Conservation (phyloP, 2,888 invertebrate genomes). For the Steinernema scapterisci region DNA sequence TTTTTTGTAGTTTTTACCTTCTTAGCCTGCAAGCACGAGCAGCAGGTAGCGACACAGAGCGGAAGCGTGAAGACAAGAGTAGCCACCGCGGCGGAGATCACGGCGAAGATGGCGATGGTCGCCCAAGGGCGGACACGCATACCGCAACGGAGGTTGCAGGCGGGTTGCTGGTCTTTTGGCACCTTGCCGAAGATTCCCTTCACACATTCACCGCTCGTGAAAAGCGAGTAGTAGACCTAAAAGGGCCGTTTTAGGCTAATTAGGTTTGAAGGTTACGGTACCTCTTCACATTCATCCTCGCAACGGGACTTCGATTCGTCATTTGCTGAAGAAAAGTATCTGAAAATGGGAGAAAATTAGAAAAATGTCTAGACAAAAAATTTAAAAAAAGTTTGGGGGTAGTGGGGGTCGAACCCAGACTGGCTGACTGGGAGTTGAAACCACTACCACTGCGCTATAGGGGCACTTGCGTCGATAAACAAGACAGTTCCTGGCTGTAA, state of each 20-base stretch:
- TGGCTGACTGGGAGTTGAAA: too few species aligned
- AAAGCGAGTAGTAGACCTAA: slow-evolving; percentile 61
- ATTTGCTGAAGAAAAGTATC: slow-evolving; percentile 61
- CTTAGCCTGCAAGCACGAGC: slow-evolving; percentile 64
- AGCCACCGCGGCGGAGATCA: slow-evolving; percentile 60
- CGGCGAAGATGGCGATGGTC: slow-evolving; percentile 56
- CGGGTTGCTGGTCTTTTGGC: slow-evolving; percentile 41
- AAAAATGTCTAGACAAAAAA: neutral
- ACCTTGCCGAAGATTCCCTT: slow-evolving; percentile 47
- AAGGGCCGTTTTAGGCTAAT: slow-evolving; percentile 24
- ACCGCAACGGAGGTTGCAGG: slow-evolving; percentile 59
- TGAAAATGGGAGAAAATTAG: slow-evolving; percentile 42
- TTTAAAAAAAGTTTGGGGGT: neutral
- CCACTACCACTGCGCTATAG: too few species aligned
- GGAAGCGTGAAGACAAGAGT: slow-evolving; percentile 62
- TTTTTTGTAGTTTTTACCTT: slow-evolving; percentile 53
- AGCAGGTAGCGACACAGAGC: slow-evolving; percentile 66
- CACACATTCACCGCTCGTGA: slow-evolving; percentile 65
- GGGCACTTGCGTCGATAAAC: too few species aligned
- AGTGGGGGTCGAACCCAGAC: too few species aligned
- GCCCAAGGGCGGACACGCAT: slow-evolving; percentile 63
- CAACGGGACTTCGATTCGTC: slow-evolving; percentile 63
- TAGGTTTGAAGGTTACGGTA: slow-evolving; percentile 30
- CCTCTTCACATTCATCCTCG: slow-evolving; percentile 67
- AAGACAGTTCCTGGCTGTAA: too few species aligned